Percentiles rank a stretch among this genome's conserved stretches.
These are phyloP conservation scores for Cervus canadensis DNA, from an alignment of 2,113 vertebrate species.

Conservation along the genomic window DNA sequence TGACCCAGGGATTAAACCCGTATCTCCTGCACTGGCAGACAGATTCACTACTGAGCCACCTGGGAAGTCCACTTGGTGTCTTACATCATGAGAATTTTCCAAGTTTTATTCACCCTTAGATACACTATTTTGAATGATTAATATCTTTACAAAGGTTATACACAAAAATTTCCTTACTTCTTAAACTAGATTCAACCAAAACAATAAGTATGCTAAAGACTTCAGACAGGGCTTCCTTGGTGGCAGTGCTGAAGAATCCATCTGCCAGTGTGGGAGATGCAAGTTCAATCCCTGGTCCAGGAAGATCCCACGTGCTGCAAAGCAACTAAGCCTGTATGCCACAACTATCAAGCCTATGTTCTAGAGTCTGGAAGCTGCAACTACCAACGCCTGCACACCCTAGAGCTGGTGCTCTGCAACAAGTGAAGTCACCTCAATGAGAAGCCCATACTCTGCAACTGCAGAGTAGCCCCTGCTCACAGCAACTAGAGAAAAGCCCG, in stretches of 20 bases:
- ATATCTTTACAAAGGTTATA: not conserved
- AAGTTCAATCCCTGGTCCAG: not conserved
- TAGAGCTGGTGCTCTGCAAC: not conserved
- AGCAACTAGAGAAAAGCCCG: not conserved
- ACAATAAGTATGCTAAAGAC: not conserved
- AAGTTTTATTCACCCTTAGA: not conserved
- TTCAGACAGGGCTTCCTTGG: not conserved
- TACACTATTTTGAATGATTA: not conserved
- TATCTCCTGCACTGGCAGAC: not conserved
- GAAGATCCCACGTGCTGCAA: not conserved
- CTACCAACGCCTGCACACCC: not conserved
- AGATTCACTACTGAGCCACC: not conserved
- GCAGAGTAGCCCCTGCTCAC: not conserved
- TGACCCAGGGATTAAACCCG: not conserved
- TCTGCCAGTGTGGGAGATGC: not conserved
- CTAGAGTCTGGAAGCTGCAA: not conserved
- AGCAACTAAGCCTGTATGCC: not conserved
- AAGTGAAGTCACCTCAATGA: not conserved
- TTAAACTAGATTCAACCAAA: constrained; percentile 3
- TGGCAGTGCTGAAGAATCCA: not conserved
- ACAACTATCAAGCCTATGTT: not conserved
- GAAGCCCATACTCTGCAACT: not conserved
- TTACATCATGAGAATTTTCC: not conserved
- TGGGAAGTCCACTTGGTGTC: not conserved
- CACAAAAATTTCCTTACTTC: not conserved